These are phyloP conservation scores for Heloderma charlesbogerti DNA, from an alignment of 2,113 vertebrate species.

Conservation along the genomic window DNA sequence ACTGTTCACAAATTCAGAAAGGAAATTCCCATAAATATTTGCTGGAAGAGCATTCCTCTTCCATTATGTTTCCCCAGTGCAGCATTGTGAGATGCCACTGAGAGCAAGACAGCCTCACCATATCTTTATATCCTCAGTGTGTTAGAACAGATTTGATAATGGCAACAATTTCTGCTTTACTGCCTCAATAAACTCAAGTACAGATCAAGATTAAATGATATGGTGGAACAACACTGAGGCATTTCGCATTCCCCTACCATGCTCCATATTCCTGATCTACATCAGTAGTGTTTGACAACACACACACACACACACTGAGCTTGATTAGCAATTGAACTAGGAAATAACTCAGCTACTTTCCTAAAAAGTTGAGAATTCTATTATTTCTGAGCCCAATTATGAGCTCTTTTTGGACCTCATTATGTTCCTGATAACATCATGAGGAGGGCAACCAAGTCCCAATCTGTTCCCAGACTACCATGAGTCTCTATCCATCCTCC, in stretches of 20 bases:
- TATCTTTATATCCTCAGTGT: constrained; percentile 57
- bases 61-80: constrained; percentile 50
- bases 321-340: background rate
- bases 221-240: background rate
- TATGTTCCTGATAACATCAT: background rate
- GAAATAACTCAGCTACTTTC: background rate
- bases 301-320: background rate
- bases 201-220: background rate
- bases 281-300: background rate
- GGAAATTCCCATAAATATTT: constrained; percentile 75
- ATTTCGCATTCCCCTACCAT: background rate
- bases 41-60: constrained; percentile 69
- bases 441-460: background rate
- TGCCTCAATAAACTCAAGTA: constrained; percentile 22
- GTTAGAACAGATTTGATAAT: constrained; percentile 31
- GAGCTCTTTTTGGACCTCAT: background rate
- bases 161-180: background rate
- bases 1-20: constrained; percentile 72
- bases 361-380: background rate
- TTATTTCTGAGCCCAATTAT: background rate
- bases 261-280: background rate
- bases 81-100: constrained; percentile 44
- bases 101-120: constrained; percentile 52
- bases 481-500: background rate
- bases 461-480: background rate